A percentile compares a stretch with the other conserved stretches of the same genome.
These are phyloP conservation scores for Alligator mississippiensis DNA, from an alignment of 2,113 vertebrate species.

Conservation along the genomic window DNA sequence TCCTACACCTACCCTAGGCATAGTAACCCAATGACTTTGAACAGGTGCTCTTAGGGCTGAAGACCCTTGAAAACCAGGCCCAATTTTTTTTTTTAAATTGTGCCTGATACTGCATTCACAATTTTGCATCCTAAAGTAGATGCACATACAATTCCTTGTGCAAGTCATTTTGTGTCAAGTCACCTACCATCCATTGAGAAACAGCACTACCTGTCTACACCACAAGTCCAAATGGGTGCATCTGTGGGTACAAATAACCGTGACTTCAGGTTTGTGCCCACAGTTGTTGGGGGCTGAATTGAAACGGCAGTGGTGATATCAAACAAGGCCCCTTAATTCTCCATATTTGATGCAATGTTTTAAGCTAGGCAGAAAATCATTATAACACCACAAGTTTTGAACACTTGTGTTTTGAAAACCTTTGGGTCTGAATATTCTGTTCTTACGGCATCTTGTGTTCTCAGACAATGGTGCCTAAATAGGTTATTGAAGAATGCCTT, in stretches of 20 bases:
- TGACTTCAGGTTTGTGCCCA: background rate
- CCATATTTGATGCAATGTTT: background rate
- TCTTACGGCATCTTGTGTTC: background rate
- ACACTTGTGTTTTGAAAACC: conserved; percentile 25
- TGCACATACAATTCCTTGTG: conserved; percentile 26
- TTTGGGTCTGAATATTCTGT: background rate
- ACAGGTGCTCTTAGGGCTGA: conserved; percentile 12
- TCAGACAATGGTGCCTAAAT: conserved; percentile 43
- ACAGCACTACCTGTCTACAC: background rate
- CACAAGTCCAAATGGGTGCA: background rate
- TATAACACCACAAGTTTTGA: background rate
- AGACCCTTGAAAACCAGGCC: conserved; percentile 11
- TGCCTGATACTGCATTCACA: background rate
- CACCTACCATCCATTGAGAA: conserved; percentile 22
- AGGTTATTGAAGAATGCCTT: background rate
- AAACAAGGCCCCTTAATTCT: conserved; percentile 13
- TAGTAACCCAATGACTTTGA: conserved; percentile 51
- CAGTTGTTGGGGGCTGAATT: background rate
- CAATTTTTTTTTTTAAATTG: background rate
- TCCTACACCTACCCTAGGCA: background rate
- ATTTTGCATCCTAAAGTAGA: conserved; percentile 28
- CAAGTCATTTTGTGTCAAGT: background rate
- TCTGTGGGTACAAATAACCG: background rate
- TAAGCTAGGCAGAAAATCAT: background rate
- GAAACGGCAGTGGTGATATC: conserved; percentile 21